A percentile compares a stretch with the other conserved stretches of the same genome.
These are phyloP conservation scores for Eidolon helvum DNA, from an alignment of 2,113 vertebrate genomes.

Conservation along the genomic window DNA sequence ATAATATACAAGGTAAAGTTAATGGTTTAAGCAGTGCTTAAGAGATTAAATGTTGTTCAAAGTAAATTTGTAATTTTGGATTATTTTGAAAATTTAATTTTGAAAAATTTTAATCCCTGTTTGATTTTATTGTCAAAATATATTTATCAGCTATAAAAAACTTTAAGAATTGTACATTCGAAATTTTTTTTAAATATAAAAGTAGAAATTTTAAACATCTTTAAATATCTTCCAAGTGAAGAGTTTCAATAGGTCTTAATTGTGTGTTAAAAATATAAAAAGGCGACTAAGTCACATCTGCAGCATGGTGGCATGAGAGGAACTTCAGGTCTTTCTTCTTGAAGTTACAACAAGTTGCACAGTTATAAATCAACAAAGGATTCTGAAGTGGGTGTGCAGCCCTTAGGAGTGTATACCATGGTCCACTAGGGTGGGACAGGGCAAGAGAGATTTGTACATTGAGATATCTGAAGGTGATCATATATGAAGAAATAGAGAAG, in stretches of 20 bases:
- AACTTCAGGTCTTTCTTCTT: background rate
- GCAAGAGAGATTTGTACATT: background rate
- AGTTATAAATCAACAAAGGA: background rate
- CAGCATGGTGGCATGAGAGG: background rate
- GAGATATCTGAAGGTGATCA: background rate
- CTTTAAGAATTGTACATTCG: background rate
- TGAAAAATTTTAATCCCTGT: background rate
- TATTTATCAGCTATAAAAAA: background rate
- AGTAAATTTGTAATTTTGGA: background rate
- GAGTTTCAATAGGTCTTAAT: background rate
- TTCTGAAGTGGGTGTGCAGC: background rate
- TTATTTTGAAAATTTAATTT: background rate
- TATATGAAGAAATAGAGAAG: background rate
- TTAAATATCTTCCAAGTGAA: background rate
- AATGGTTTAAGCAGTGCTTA: background rate
- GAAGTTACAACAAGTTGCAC: background rate
- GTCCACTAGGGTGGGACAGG: too few relatives aligned
- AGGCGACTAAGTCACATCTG: background rate
- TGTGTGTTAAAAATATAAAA: background rate
- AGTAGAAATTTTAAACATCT: background rate
- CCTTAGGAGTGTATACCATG: too few relatives aligned
- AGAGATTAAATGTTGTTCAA: background rate
- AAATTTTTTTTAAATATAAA: background rate
- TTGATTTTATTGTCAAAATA: constrained; percentile 1
- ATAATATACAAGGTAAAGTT: background rate